These are phyloP conservation scores for Leucoraja ocellata DNA, from an alignment of 2,797 vertebrate species.

Conservation along the genomic window DNA sequence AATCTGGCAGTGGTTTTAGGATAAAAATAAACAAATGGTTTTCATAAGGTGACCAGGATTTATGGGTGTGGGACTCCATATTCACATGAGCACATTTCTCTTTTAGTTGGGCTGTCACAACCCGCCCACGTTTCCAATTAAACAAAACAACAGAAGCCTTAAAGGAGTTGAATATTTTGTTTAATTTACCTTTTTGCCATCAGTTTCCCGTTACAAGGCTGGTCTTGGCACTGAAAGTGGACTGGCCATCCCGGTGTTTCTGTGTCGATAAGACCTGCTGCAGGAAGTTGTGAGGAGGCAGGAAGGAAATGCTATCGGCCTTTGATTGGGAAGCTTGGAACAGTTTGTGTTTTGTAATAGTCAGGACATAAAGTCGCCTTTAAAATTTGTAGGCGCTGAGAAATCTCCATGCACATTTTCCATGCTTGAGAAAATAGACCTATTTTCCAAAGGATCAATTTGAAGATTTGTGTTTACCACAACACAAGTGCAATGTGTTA, in stretches of 20 bases:
- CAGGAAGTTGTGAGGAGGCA: conserved; percentile 33
- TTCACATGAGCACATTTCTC: conserved; percentile 26
- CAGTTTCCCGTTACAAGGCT: conserved; percentile 17
- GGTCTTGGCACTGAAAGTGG: conserved; percentile 14
- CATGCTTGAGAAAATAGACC: background rate
- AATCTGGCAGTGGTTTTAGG: conserved; percentile 56
- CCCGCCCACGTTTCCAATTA: conserved; percentile 14
- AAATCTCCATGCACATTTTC: background rate
- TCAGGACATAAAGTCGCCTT: conserved; percentile 22
- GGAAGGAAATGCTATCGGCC: conserved; percentile 35
- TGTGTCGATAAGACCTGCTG: conserved; percentile 30
- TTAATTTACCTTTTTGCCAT: conserved; percentile 36
- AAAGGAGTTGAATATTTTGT: conserved; percentile 28
- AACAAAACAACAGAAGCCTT: conserved; percentile 22
- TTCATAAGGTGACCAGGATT: conserved; percentile 59
- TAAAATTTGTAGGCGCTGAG: background rate
- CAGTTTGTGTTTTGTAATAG: background rate
- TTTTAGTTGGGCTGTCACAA: background rate
- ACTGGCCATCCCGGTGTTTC: conserved; percentile 23
- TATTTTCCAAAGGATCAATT: background rate
- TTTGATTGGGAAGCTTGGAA: conserved; percentile 28
- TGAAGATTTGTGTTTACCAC: background rate
- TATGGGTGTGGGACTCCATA: conserved; percentile 48
- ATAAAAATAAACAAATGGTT: conserved; percentile 57
- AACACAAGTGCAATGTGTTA: too few relatives aligned